Base-by-base conservation (phyloP, 2,797 vertebrate genomes). In the Helarctos malayanus region DNA sequence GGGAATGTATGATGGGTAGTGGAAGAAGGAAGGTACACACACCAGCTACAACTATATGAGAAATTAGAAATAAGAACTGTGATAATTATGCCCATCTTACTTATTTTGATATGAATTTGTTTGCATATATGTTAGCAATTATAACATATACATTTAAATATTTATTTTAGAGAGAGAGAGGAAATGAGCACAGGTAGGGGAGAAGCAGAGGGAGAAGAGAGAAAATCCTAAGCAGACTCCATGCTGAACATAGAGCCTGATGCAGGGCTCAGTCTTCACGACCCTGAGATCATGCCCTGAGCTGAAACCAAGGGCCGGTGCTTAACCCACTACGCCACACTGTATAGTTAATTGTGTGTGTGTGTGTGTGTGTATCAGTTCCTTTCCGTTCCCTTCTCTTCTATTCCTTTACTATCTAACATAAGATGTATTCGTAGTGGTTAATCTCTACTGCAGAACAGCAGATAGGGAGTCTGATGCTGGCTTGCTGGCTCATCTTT, bases 31-130 rank as follows among this genome's bases (percentile, higher is more conserved):
- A 93, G 27, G 13, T 52, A 21, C 56, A 79, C 32, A 92, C 56
- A 71, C 15, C 8, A 90, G 6, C 9, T 45, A 16, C 35, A 71
- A 32, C 0, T 25, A n/a, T 12, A 32, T 57, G 75, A 47, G 2
- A 18, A 63, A 16, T 80, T 69, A 81, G 49, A 93, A 93, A 54
- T 88, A 27, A 79, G 11, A 93, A 45, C 45, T 63, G 19, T 59
- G 69, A 71, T 71, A 21, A 1, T 54, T 86, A 59, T 5, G 25
- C 21, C 81, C 59, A 82, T 91, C 57, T 95, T 52, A 54, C 23
- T n/a, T 57, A 76, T 81, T 78, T 94, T 78, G n/a, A 57, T 52
- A 79, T 76, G n/a, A n/a, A 85, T 80, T 80, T 82, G 85, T 68
- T 59, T 57, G 7, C 12, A 16, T 54, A 3, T 69, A 23, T 80